Percentiles rank a stretch among this genome's conserved stretches.
Conservation (phyloP, 2,888 invertebrate species). For the Drosophila atripex region DNA sequence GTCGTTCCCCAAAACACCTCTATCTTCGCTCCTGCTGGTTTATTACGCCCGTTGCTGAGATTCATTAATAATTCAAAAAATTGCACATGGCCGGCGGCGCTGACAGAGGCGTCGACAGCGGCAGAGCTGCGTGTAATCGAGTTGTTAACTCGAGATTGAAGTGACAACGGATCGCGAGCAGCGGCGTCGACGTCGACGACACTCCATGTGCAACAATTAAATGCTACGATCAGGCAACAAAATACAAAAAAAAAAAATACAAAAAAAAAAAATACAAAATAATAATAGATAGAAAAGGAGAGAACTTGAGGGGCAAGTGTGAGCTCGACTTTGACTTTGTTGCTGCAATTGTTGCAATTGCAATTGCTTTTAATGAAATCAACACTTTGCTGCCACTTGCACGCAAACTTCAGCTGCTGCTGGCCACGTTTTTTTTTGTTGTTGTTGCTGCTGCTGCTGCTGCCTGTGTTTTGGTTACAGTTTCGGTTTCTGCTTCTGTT, state of each 20-base stretch:
- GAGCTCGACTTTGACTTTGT: conserved; percentile 49
- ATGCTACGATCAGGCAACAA: conserved; percentile 63
- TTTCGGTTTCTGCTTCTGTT: conserved; percentile 8
- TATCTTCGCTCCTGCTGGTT: conserved; percentile 13
- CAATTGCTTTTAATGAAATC: conserved; percentile 70
- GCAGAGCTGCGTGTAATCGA: conserved; percentile 77
- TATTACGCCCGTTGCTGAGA: conserved; percentile 55
- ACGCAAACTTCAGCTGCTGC: conserved; percentile 57
- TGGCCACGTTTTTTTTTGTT: no score
- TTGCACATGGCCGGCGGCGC: conserved; percentile 75
- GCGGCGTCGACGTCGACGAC: conserved; percentile 30
- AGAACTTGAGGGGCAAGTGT: conserved; percentile 17
- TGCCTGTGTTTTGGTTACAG: conserved; percentile 40
- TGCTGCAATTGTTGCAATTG: conserved; percentile 54
- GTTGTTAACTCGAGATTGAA: conserved; percentile 73
- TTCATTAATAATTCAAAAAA: conserved; percentile 80
- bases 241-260: neutral
- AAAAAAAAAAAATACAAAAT: neutral
- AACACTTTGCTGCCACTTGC: conserved; percentile 66
- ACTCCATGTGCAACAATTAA: conserved; percentile 61
- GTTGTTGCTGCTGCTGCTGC: conserved; percentile 12
- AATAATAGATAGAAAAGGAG: conserved; percentile 15
- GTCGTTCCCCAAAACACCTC: neutral
- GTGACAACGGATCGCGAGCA: conserved; percentile 69
- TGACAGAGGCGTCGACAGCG: conserved; percentile 30